Conservation (phyloP, 2,113 vertebrate genomes). For the Pelecanus crispus region DNA sequence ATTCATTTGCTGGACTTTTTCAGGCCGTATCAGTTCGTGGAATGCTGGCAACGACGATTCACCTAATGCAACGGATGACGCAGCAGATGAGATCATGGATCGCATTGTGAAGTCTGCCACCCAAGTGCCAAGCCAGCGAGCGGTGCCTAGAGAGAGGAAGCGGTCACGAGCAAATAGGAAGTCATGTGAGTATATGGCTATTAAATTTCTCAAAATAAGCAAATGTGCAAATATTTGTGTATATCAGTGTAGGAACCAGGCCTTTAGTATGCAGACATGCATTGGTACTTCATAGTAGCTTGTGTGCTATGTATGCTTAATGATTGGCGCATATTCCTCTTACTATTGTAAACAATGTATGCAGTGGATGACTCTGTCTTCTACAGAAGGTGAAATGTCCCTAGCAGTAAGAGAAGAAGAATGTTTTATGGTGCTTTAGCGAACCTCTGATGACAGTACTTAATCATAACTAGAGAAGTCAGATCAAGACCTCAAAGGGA, state of each 20-base stretch:
- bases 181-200: slow-evolving; percentile 80
- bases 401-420: not conserved
- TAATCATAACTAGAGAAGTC: not conserved
- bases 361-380: not conserved
- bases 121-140: slow-evolving; percentile 89
- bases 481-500: not conserved
- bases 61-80: slow-evolving; percentile 82
- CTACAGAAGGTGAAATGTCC: not conserved
- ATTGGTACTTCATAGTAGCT: not conserved
- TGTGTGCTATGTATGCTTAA: not conserved
- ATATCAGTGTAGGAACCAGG: not conserved
- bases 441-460: not conserved
- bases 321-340: not conserved
- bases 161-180: slow-evolving; percentile 93
- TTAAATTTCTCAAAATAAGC: not conserved
- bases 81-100: slow-evolving; percentile 98
- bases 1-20: not conserved
- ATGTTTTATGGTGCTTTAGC: not conserved
- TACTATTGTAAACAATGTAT: not conserved
- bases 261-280: not conserved
- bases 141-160: slow-evolving; percentile 88
- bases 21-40: slow-evolving; percentile 85
- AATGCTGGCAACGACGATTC: slow-evolving; percentile 81
- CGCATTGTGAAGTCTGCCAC: slow-evolving; percentile 95
- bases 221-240: not conserved